A percentile compares a stretch with the other conserved stretches of the same genome.
Evolutionary conservation across 2,888 invertebrate genomes (phyloP).

Genomic region (Scotopteryx bipunctaria): DNA sequence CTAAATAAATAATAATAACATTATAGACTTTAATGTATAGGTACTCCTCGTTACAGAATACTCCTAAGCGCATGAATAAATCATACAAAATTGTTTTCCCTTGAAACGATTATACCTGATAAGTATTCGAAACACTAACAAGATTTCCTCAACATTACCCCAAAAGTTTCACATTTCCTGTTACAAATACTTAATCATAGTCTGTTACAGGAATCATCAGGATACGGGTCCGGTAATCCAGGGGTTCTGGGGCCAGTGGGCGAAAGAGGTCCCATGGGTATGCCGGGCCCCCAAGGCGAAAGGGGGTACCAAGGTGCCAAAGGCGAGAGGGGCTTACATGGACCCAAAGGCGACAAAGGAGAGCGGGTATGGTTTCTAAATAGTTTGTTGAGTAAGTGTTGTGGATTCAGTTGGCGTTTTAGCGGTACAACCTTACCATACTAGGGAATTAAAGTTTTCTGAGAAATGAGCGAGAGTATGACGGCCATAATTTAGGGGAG

Average conservation of each 20-base stretch:
- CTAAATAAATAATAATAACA: no score
- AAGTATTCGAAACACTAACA: neutral
- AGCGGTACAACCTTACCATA: no score
- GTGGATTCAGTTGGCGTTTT: conserved; percentile 9
- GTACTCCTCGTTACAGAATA: neutral
- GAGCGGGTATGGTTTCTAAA: conserved; percentile 83
- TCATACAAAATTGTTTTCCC: neutral
- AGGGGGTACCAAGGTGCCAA: conserved; percentile 84
- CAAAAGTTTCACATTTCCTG: conserved; percentile 32
- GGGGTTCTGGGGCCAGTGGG: conserved; percentile 87
- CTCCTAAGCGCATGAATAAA: neutral
- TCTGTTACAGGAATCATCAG: conserved; percentile 73
- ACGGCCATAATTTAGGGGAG: no score
- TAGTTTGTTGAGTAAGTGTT: conserved; percentile 24
- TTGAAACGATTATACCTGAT: neutral
- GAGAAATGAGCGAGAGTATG: no score
- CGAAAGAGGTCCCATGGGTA: conserved; percentile 86
- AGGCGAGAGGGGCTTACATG: conserved; percentile 85
- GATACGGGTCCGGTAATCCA: conserved; percentile 80
- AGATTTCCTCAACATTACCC: neutral
- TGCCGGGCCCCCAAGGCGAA: conserved; percentile 86
- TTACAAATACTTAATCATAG: conserved; percentile 50
- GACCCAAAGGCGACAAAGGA: conserved; percentile 87
- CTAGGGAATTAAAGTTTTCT: no score
- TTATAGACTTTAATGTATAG: no score